Conservation (phyloP, 2,888 invertebrate genomes). For the Drosophila dives region DNA sequence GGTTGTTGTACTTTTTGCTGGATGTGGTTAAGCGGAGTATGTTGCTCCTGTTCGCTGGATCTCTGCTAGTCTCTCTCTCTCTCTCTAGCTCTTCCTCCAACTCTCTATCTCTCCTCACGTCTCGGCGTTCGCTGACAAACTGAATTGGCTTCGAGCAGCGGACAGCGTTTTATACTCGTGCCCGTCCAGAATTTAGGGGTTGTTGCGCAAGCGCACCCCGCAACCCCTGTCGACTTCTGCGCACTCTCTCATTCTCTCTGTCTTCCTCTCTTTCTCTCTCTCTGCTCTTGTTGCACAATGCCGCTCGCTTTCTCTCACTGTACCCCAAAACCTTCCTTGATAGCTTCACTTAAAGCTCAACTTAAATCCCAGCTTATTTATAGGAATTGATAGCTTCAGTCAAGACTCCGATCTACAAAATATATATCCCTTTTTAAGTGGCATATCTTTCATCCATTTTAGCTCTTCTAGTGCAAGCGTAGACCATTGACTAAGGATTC, state of each 20-base stretch:
- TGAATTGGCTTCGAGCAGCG: conserved; percentile 60
- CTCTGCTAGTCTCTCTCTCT: conserved; percentile 1
- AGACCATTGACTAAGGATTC: not conserved
- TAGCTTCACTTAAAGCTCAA: not conserved
- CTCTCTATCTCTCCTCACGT: conserved; percentile 27
- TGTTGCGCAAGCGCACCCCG: conserved; percentile 72
- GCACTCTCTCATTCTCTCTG: conserved; percentile 15
- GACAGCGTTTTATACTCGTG: conserved; percentile 62
- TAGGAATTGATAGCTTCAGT: not conserved
- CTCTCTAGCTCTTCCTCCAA: not conserved
- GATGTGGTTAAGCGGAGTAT: conserved; percentile 14
- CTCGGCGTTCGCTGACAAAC: conserved; percentile 82
- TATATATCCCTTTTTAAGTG: too few species aligned
- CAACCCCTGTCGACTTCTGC: conserved; percentile 15
- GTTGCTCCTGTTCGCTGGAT: conserved; percentile 28
- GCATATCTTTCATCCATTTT: too few species aligned
- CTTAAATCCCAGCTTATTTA: not conserved
- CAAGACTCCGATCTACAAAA: too few species aligned
- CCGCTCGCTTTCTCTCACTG: not conserved
- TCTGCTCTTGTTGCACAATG: not conserved
- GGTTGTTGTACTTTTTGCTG: not conserved
- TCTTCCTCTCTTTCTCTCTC: not conserved
- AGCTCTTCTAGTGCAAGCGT: not conserved
- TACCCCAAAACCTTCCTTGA: not conserved
- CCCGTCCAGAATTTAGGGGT: conserved; percentile 52